phyloP scores from a whole-genome alignment of 2,797 vertebrate species.

The Danio albolineatus region DNA sequence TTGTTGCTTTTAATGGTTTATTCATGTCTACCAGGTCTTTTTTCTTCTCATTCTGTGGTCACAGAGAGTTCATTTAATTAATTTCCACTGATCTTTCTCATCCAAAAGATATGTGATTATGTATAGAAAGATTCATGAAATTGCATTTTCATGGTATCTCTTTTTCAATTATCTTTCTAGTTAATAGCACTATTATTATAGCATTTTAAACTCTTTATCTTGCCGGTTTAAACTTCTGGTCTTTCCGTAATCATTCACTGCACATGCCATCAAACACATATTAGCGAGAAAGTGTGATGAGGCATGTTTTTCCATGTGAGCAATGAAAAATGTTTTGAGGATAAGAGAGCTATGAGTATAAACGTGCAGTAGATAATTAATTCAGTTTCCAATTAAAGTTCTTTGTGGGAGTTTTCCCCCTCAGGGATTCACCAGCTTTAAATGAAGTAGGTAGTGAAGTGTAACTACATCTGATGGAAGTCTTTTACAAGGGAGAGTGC shows the following conservation, averaged over 20 bases:
- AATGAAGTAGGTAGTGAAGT: slow-evolving; percentile 33
- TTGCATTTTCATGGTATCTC: neutral
- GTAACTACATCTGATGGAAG: slow-evolving; percentile 31
- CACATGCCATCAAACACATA: neutral
- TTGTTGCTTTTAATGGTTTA: neutral
- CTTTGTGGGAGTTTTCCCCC: slow-evolving; percentile 38
- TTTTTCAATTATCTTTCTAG: neutral
- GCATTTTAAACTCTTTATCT: slow-evolving; percentile 3
- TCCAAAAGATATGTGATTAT: neutral
- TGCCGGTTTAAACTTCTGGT: neutral
- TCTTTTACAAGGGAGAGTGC: neutral
- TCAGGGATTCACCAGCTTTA: slow-evolving; percentile 30
- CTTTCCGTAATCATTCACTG: neutral
- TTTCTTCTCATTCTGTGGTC: neutral
- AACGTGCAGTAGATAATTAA: slow-evolving; percentile 40
- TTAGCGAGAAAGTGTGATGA: neutral
- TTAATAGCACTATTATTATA: slow-evolving; percentile 4
- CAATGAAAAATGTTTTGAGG: slow-evolving; percentile 23
- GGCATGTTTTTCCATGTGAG: slow-evolving; percentile 19
- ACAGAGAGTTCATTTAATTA: neutral
- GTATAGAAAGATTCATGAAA: neutral
- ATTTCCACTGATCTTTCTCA: neutral
- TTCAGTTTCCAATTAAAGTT: slow-evolving; percentile 34
- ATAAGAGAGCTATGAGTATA: slow-evolving; percentile 19
- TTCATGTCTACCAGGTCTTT: neutral